Evolutionary conservation across 2,888 invertebrate genomes (phyloP), one percentile per base, ranked within the genome.

Genomic region (Protula sp.): DNA sequence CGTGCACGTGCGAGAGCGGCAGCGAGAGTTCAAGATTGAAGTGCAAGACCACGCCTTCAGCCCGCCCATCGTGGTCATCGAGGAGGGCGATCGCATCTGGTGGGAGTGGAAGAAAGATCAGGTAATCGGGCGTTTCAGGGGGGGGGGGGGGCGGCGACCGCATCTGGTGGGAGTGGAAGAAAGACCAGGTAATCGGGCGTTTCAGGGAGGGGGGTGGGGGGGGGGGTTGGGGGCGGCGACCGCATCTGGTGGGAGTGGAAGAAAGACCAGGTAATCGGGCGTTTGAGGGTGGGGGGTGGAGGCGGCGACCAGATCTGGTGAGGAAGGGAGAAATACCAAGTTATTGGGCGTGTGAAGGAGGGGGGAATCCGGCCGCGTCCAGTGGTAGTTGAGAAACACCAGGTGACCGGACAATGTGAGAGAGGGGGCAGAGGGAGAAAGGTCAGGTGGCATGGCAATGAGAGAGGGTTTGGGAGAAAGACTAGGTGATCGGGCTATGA

Each of bases 301-400:
- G 79, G 77, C 62, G 81, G 81, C 4, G 81, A 81, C 67, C 63
- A 77, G 38, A 77, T 81, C 3, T 81, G 81, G 81, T 81, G 77
- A 74, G 64, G 69, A 57, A 81, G 81, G 81, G 76, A 76, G 55
- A 76, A 73, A 60, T 62, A 65, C 27, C 77, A 75, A 73, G 80
- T 80, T 14, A 38, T 14, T n/a, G n/a, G n/a, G n/a, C n/a, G n/a
- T n/a, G n/a, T n/a, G n/a, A n/a, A n/a, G n/a, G n/a, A n/a, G n/a
- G n/a, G 77, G 80, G 60, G 79, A 77, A 62, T 81, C 80, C 4
- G 81, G 81, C 67, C 63, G 78, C 38, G 78, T 81, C 3, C 81
- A 81, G 81, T 81, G 77, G 75, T 64, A 69, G 57, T 81, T 81
- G 81, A 75, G 55, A 76, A 73, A 60, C 63, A 65, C 27, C 77